These are phyloP conservation scores for Ceriagrion tenellum DNA, from an alignment of 2,888 invertebrate species.

Conservation along the genomic window DNA sequence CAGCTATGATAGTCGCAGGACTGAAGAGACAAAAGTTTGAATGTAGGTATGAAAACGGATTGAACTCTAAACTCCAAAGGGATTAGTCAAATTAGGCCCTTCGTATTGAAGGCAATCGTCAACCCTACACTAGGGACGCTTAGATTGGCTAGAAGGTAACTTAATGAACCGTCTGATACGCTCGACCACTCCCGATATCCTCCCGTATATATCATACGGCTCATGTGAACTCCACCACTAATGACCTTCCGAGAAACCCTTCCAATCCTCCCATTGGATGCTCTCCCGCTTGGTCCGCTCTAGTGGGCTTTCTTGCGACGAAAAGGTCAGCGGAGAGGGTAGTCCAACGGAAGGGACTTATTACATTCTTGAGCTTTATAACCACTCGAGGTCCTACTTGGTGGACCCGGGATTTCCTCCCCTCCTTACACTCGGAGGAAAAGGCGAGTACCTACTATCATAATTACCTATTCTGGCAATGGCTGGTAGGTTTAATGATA, in stretches of 20 bases:
- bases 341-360: not conserved
- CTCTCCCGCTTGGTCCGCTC: not conserved
- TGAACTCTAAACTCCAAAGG: not conserved
- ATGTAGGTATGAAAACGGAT: no score
- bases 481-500: no score
- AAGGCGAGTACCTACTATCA: not conserved
- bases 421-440: not conserved
- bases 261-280: not conserved
- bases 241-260: not conserved
- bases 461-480: not conserved
- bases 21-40: no score
- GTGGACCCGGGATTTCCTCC: not conserved
- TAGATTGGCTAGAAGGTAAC: not conserved
- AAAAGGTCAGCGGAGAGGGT: not conserved
- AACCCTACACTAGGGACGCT: not conserved
- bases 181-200: not conserved
- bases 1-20: no score
- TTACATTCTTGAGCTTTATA: not conserved
- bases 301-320: not conserved
- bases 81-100: not conserved
- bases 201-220: not conserved
- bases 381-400: not conserved
- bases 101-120: not conserved
- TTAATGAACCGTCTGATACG: not conserved
- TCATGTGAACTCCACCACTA: not conserved